Conservation (phyloP, 1,140 invertebrate genomes). For the Popillia japonica region DNA sequence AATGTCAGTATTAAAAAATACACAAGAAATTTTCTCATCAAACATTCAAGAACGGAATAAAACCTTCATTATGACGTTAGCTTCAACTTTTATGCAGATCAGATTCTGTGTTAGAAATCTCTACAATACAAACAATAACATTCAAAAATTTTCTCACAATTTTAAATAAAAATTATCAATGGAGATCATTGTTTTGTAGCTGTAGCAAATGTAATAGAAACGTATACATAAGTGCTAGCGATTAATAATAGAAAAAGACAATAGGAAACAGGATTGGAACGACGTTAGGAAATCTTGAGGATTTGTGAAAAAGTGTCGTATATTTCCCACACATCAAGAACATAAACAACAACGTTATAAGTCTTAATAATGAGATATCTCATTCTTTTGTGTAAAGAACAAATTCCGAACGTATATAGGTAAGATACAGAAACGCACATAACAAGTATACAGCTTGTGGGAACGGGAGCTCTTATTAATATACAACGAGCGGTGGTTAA, state of each 20-base stretch:
- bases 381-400: conserved; percentile 6
- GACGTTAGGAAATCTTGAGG: neutral
- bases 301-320: neutral
- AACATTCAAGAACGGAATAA: too few species aligned
- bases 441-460: conserved; percentile 42
- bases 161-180: conserved; percentile 6
- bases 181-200: neutral
- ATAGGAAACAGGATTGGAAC: neutral
- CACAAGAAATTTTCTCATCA: too few species aligned
- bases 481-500: conserved; percentile 55
- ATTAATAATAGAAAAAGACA: neutral
- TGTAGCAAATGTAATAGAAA: too few species aligned
- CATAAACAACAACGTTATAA: neutral
- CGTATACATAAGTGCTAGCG: neutral
- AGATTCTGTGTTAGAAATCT: too few species aligned
- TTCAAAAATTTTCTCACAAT: neutral
- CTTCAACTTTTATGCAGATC: too few species aligned
- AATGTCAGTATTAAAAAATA: too few species aligned
- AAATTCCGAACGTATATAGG: neutral
- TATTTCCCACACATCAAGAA: conserved; percentile 27
- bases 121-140: neutral
- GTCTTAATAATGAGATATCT: neutral
- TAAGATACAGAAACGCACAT: neutral
- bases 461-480: conserved; percentile 57
- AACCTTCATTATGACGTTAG: too few species aligned